Evolutionary conservation across 2,113 vertebrate genomes (phyloP), one percentile per base, ranked within the genome.

Genomic region (Gallinago undulata): DNA sequence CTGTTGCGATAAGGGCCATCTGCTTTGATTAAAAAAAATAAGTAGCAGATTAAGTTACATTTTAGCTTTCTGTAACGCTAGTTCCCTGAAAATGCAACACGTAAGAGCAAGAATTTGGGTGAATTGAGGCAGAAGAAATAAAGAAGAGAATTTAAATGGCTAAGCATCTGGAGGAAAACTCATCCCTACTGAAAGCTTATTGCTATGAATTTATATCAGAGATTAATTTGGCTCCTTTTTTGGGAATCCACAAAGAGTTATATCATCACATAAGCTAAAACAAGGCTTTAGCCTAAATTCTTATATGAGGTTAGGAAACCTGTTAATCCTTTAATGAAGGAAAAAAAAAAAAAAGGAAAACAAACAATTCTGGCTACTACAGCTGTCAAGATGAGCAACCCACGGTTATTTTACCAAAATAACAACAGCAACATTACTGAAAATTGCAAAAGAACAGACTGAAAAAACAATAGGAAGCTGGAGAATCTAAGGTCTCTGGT

Each of bases 331-430:
- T 84, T 74, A 69, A 48, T 28, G 7, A 0, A 8, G 9, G 33
- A 31, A 13, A 24, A 13, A 6, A 25, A 28, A 19, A 12, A 48
- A n/a, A 43, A 7, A 12, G 13, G 0, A 60, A 75, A 60, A 23
- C 5, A 75, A 62, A 50, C 10, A 22, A n/a, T 89, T 76, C n/a
- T 2, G 1, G 45, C 24, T 0, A 0, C 24, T 85, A n/a, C 13
- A 63, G 12, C 22, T 55, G 43, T 45, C 43, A 62, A 90, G 24
- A 39, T 22, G 9, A 10, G 19, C 17, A 19, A 51, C 30, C 13
- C 9, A 55, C 3, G 11, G 5, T 41, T 87, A 41, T 37, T 88
- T 76, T 39, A 86, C 14, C 19, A 51, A 93, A 85, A 64, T 15
- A 60, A 64, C 7, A 51, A 14, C 39, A 64, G 25, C 41, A 87